Evolutionary conservation across 2,888 invertebrate genomes (phyloP).

Genomic region (Agrotis puta): DNA sequence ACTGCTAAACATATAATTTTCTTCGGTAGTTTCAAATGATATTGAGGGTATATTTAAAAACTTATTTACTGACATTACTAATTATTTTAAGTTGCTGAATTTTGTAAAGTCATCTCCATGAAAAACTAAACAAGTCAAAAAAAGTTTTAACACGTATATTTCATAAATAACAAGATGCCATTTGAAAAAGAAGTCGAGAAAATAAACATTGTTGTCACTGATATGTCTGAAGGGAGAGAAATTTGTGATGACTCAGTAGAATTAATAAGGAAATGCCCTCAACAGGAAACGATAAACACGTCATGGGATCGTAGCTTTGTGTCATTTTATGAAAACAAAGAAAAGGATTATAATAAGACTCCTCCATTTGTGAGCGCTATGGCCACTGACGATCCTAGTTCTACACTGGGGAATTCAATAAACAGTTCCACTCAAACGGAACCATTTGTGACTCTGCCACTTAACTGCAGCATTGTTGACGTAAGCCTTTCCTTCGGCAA

Average conservation of each 20-base stretch:
- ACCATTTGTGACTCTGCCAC: conserved; percentile 67
- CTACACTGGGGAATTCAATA: conserved; percentile 66
- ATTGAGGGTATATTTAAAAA: conserved; percentile 22
- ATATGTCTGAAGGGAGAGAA: conserved; percentile 65
- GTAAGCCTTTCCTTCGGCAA: conserved; percentile 80
- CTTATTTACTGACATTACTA: background rate
- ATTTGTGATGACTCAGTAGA: conserved; percentile 78
- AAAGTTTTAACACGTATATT: conserved; percentile 24
- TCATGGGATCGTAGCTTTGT: conserved; percentile 82
- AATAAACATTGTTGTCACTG: conserved; percentile 63
- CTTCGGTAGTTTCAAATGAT: too few species aligned
- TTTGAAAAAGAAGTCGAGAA: conserved; percentile 58
- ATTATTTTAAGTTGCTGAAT: background rate
- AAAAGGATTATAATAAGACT: conserved; percentile 72
- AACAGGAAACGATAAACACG: conserved; percentile 73
- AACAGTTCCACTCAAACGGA: conserved; percentile 82
- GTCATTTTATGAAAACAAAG: conserved; percentile 72
- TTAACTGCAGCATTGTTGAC: conserved; percentile 73
- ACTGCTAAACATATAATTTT: too few species aligned
- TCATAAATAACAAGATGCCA: conserved; percentile 62
- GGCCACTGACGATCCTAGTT: conserved; percentile 75
- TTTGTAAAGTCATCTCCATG: background rate
- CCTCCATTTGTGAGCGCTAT: conserved; percentile 81
- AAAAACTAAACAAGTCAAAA: conserved; percentile 4
- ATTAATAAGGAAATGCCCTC: conserved; percentile 80